Evolutionary conservation across 2,888 invertebrate species (phyloP).

Genomic region (Stegana nigrithorax): DNA sequence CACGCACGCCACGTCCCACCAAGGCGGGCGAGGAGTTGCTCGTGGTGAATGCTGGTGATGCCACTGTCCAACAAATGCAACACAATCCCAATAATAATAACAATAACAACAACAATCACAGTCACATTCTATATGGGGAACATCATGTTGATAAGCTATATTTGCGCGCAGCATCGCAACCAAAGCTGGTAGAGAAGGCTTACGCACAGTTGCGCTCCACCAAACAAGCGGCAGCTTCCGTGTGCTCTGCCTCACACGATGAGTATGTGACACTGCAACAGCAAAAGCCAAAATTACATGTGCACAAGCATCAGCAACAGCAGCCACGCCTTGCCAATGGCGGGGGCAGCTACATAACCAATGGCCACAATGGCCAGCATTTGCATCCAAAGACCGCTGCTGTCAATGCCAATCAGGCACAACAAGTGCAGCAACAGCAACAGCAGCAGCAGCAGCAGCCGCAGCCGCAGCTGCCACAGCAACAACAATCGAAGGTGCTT

Average conservation of each 20-base stretch:
- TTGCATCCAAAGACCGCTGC: conserved; percentile 55
- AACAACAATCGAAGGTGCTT: conserved; percentile 27
- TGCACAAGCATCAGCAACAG: conserved; percentile 47
- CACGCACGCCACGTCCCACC: conserved; percentile 70
- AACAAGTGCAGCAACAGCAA: conserved; percentile 24
- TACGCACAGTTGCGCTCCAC: conserved; percentile 67
- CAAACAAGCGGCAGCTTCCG: conserved; percentile 47
- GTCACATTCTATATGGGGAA: conserved; percentile 70
- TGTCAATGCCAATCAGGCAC: conserved; percentile 18
- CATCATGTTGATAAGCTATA: conserved; percentile 80
- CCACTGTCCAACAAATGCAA: conserved; percentile 24
- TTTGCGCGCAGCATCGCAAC: conserved; percentile 73
- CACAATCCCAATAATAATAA: conserved; percentile 42
- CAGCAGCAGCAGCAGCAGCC: conserved; percentile 29
- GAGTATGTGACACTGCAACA: conserved; percentile 60
- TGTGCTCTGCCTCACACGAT: conserved; percentile 53
- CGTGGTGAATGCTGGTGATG: conserved; percentile 15
- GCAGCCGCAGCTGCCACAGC: conserved; percentile 26
- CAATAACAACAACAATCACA: conserved; percentile 37
- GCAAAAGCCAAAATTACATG: conserved; percentile 39
- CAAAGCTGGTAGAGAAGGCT: conserved; percentile 68
- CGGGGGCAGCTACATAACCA: conserved; percentile 57
- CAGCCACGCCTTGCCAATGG: conserved; percentile 45
- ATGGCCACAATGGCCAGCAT: conserved; percentile 63
- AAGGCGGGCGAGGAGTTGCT: conserved; percentile 36